Base-by-base conservation (phyloP, 2,797 vertebrate genomes). In the Hemibagrus guttatus region DNA sequence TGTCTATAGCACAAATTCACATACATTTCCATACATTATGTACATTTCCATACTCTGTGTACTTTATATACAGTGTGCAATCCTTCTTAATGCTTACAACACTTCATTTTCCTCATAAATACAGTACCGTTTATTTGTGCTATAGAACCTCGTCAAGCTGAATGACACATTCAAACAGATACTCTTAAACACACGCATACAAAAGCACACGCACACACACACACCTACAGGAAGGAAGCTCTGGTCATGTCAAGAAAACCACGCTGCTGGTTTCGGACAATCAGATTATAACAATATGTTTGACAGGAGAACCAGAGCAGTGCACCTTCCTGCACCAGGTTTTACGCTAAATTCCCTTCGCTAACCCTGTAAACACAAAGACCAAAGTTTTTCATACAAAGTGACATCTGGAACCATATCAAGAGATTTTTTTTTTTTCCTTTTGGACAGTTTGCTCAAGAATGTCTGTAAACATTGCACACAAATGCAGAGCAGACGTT, bases 381-480 rank as follows among this genome's bases (percentile, higher is more conserved):
- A 63, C 46, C 58, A 59, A 42, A 28, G 52, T 39, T 52, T 88
- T 61, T 56, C 68, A 85, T 69, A 46, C 74, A 42, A 84, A 75
- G 59, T 64, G 58, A n/a, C 42, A 17, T 4, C 49, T 84, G 82
- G 66, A 78, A 86, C 71, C 75, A 74, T 76, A 87, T 80, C 59
- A 81, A 54, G 71, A 72, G 52, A 54, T 69, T 39, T 56, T 26
- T 72, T 69, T n/a, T 23, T 80, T 75, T 78, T 80, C 83, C 88
- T 84, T 85, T 83, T 88, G 79, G 83, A 80, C 83, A 75, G 87
- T 85, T 85, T 78, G 84, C 78, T 87, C 71, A 85, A 81, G 72
- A 86, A 85, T 87, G 80, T 85, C 39, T 88, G 88, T 89, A 88
- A 89, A 90, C 88, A 88, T 79, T 81, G 54, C 69, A 84, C 83